A percentile compares a stretch with the other conserved stretches of the same genome.
Conservation (phyloP, 2,888 invertebrate genomes). For the Troilus luridus region DNA sequence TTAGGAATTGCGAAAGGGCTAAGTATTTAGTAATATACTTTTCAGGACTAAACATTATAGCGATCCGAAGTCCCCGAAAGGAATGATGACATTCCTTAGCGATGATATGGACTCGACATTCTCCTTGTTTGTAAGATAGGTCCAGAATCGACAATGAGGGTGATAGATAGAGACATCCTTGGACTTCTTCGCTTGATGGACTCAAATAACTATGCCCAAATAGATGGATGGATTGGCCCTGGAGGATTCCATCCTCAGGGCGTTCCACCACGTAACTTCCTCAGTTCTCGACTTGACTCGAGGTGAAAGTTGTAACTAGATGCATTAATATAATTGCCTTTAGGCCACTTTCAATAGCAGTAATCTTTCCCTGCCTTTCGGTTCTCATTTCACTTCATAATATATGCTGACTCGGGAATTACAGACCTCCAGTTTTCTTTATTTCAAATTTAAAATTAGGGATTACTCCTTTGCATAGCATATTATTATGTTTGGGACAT, state of each 20-base stretch:
- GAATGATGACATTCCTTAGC: neutral
- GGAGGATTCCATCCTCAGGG: neutral
- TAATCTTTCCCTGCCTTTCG: neutral
- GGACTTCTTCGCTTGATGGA: neutral
- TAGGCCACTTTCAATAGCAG: neutral
- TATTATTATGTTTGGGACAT: no score
- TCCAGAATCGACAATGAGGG: neutral
- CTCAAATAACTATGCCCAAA: neutral
- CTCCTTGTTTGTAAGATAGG: neutral
- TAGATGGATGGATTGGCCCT: neutral
- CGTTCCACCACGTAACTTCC: neutral
- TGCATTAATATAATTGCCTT: neutral
- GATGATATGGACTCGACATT: neutral
- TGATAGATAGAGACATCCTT: neutral
- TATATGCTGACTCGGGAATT: neutral
- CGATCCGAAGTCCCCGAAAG: neutral
- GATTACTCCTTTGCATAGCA: no score
- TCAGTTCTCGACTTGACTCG: neutral
- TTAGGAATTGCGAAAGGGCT: no score
- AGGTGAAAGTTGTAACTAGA: conserved; percentile 13
- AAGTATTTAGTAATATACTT: neutral
- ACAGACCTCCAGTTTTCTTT: no score
- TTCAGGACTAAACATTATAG: neutral
- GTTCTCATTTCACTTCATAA: neutral
- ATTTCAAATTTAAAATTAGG: no score